Percentiles rank a stretch among this genome's conserved stretches.
These are phyloP conservation scores for Odontocerum albicorne DNA, from an alignment of 2,888 invertebrate genomes.

Conservation along the genomic window DNA sequence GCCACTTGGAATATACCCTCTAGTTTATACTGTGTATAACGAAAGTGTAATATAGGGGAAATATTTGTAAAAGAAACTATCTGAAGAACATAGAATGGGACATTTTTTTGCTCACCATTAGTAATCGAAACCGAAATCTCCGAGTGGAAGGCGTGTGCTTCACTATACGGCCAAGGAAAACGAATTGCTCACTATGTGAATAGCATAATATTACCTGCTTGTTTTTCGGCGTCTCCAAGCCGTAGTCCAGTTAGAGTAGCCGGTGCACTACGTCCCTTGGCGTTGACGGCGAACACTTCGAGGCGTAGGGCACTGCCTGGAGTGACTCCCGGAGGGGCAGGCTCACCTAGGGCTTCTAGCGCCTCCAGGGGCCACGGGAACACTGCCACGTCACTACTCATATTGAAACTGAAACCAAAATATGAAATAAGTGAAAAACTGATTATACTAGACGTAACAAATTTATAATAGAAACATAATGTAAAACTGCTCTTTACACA, in stretches of 20 bases:
- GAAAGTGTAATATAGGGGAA: no score
- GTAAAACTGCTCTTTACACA: no score
- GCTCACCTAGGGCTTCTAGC: conserved; percentile 77
- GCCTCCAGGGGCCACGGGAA: conserved; percentile 80
- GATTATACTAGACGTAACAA: background rate
- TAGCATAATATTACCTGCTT: no score
- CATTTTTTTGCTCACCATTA: no score
- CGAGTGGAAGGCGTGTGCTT: no score
- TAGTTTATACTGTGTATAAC: no score
- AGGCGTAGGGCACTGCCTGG: conserved; percentile 77
- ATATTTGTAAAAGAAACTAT: no score
- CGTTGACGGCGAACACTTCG: conserved; percentile 76
- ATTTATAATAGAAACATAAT: background rate
- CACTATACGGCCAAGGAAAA: no score
- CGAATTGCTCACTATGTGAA: no score
- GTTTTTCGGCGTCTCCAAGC: conserved; percentile 77
- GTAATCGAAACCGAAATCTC: no score
- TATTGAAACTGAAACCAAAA: conserved; percentile 62
- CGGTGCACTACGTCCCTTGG: conserved; percentile 76
- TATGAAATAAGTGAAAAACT: background rate
- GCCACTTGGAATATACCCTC: no score
- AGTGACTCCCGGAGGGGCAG: conserved; percentile 77
- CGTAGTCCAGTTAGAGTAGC: conserved; percentile 74
- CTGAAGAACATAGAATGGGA: no score
- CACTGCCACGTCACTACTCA: conserved; percentile 68